Percentiles rank a stretch among this genome's conserved stretches.
Evolutionary conservation across 2,797 vertebrate genomes (phyloP).

Genomic region (Peromyscus nudipes): DNA sequence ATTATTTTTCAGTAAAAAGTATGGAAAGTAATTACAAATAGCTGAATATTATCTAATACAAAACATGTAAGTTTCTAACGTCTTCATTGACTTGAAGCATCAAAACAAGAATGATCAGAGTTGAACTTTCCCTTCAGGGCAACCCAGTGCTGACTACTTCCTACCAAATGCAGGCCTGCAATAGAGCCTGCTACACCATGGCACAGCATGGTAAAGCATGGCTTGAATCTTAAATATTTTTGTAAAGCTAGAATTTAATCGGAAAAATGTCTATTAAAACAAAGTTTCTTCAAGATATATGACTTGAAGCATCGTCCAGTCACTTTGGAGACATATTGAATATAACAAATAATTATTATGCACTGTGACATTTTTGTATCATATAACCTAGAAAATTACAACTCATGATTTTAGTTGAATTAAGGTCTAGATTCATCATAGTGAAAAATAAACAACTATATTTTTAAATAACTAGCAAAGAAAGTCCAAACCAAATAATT

Average conservation of each 20-base stretch:
- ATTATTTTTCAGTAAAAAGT: background rate
- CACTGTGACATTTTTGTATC: background rate
- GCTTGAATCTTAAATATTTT: background rate
- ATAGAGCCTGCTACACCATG: background rate
- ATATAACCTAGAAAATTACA: background rate
- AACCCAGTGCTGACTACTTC: background rate
- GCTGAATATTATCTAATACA: background rate
- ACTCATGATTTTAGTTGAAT: background rate
- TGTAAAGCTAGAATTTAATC: background rate
- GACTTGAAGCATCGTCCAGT: background rate
- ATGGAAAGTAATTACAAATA: background rate
- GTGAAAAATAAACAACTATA: slow-evolving; percentile 32
- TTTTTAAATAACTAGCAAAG: slow-evolving; percentile 2
- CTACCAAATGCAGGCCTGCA: background rate
- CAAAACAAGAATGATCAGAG: background rate
- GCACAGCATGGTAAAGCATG: background rate
- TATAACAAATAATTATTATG: background rate
- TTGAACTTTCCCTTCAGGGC: background rate
- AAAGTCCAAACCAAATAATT: background rate
- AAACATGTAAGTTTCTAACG: background rate
- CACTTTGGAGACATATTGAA: background rate
- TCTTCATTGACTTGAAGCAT: background rate
- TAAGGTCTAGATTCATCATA: background rate
- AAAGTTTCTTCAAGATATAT: background rate
- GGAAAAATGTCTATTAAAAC: background rate